A percentile compares a stretch with the other conserved stretches of the same genome.
These are phyloP conservation scores for Meloidogyne floridensis DNA, from an alignment of 1,140 invertebrate genomes.

Conservation along the genomic window DNA sequence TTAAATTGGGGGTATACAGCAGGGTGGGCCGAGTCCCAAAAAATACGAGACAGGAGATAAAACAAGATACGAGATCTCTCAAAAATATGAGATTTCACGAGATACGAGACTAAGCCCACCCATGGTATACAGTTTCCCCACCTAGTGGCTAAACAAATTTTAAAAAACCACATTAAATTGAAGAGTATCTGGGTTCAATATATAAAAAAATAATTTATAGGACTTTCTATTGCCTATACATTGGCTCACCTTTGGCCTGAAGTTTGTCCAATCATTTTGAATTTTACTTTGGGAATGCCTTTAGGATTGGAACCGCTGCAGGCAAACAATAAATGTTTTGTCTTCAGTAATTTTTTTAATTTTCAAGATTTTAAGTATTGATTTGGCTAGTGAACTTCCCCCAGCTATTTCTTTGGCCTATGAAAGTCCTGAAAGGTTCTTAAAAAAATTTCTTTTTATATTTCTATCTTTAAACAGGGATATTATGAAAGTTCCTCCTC, in stretches of 20 bases:
- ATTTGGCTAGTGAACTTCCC: slow-evolving; percentile 60
- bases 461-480: slow-evolving; percentile 41
- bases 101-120: too few relatives aligned
- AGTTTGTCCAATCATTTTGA: slow-evolving; percentile 69
- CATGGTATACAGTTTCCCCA: too few relatives aligned
- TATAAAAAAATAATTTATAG: background rate
- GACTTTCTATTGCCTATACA: slow-evolving; percentile 61
- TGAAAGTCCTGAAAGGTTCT: slow-evolving; percentile 60
- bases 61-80: too few relatives aligned
- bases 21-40: too few relatives aligned
- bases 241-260: slow-evolving; percentile 65
- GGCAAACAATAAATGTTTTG: slow-evolving; percentile 44
- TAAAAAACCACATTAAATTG: too few relatives aligned
- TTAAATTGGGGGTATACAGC: too few relatives aligned
- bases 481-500: slow-evolving; percentile 57
- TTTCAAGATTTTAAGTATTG: slow-evolving; percentile 51
- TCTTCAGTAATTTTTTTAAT: slow-evolving; percentile 3
- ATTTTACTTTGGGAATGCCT: slow-evolving; percentile 68
- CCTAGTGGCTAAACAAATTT: too few relatives aligned
- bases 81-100: too few relatives aligned
- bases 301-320: slow-evolving; percentile 67
- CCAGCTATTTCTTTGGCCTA: slow-evolving; percentile 70
- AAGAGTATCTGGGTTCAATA: too few relatives aligned
- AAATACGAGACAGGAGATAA: too few relatives aligned
- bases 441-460: slow-evolving; percentile 66